Percentiles rank a stretch among this genome's conserved stretches.
Conservation (phyloP, 92 coral and sea anemone species). For the Epizoanthus stellaris region DNA sequence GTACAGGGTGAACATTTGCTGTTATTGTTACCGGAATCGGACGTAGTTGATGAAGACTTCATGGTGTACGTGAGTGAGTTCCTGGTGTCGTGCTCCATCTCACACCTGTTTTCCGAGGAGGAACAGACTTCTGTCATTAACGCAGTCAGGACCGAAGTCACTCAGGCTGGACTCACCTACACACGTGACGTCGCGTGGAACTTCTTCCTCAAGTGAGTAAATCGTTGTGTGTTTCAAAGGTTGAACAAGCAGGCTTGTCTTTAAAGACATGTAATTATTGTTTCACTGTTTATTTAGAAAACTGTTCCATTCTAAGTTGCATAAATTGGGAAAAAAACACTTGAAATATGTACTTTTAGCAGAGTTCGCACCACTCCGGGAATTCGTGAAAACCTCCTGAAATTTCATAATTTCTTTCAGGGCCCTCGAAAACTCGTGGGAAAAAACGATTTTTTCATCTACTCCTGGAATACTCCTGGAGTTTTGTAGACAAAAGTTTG, state of each 20-base stretch:
- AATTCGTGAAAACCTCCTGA: too few species aligned
- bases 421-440: too few species aligned
- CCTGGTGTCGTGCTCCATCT: conserved; percentile 94
- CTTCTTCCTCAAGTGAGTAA: conserved; percentile 93
- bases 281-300: too few species aligned
- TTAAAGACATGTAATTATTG: too few species aligned
- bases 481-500: too few species aligned
- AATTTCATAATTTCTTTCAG: too few species aligned
- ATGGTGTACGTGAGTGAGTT: conserved; percentile 96
- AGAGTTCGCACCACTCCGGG: too few species aligned
- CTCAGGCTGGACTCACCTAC: conserved; percentile 99
- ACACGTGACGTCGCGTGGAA: conserved; percentile 99
- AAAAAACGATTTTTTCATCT: too few species aligned
- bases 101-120: conserved; percentile 93
- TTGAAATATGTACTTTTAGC: too few species aligned
- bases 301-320: too few species aligned
- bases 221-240: background rate
- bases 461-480: too few species aligned
- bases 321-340: too few species aligned
- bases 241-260: background rate
- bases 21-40: conserved; percentile 89
- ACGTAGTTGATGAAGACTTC: conserved; percentile 80
- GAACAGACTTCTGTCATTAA: conserved; percentile 97
- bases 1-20: conserved; percentile 92
- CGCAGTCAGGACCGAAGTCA: conserved; percentile 97